Evolutionary conservation across 2,113 vertebrate genomes (phyloP).

Genomic region (Cairina moschata): DNA sequence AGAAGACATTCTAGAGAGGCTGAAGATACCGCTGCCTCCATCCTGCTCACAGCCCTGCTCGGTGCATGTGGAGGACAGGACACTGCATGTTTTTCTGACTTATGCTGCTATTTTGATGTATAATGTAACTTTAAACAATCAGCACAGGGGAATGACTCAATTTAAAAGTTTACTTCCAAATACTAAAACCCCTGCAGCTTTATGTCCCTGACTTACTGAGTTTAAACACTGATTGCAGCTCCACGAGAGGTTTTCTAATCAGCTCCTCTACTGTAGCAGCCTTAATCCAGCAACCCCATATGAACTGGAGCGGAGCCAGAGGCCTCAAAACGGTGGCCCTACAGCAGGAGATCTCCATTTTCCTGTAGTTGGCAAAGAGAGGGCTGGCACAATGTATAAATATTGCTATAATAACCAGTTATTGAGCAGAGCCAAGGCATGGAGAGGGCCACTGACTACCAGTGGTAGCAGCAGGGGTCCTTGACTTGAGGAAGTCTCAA

Average conservation of each 20-base stretch:
- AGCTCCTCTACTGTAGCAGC: not conserved
- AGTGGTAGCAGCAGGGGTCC: not conserved
- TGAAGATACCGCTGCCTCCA: not conserved
- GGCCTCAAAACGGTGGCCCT: rapidly evolving
- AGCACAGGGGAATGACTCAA: not conserved
- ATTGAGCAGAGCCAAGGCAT: not conserved
- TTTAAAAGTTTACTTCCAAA: not conserved
- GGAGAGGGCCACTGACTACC: not conserved
- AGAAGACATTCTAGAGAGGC: constrained; percentile 63
- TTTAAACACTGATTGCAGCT: not conserved
- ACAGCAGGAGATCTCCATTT: not conserved
- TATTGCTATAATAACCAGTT: not conserved
- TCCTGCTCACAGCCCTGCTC: not conserved
- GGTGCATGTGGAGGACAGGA: not conserved
- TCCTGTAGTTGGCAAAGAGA: not conserved
- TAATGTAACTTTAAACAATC: not conserved
- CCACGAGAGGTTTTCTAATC: not conserved
- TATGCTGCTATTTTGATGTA: not conserved
- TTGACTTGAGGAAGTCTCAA: not conserved
- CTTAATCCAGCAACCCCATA: not conserved
- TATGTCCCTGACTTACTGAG: not conserved
- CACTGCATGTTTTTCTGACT: not conserved
- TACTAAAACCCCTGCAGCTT: not conserved
- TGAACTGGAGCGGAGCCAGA: not conserved
- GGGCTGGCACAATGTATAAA: not conserved